Conservation (phyloP, 2,797 vertebrate species). For the Galagoides demidoff region DNA sequence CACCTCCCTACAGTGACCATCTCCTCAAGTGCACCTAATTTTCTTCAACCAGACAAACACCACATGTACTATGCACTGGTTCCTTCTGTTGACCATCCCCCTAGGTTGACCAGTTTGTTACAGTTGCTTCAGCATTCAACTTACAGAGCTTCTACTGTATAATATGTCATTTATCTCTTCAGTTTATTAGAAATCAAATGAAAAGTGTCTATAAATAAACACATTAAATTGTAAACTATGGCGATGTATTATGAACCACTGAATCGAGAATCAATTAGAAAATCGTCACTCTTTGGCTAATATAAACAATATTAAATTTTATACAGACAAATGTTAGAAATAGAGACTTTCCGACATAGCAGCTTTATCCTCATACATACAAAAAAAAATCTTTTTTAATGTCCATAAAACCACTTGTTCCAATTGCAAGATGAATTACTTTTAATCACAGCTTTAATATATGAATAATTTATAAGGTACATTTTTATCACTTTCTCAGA, state of each 20-base stretch:
- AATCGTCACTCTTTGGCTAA: background rate
- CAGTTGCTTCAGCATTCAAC: too few relatives aligned
- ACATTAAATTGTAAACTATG: background rate
- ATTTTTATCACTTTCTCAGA: conserved; percentile 83
- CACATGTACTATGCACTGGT: too few relatives aligned
- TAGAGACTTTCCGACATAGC: background rate
- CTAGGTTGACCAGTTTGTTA: too few relatives aligned
- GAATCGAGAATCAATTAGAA: background rate
- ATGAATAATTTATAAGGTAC: background rate
- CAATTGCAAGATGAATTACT: background rate
- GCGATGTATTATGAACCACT: background rate
- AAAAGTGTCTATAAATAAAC: background rate
- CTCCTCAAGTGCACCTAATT: too few relatives aligned
- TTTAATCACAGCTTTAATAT: background rate
- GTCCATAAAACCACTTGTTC: background rate
- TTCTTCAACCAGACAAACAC: too few relatives aligned
- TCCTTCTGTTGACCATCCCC: too few relatives aligned
- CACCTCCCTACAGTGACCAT: too few relatives aligned
- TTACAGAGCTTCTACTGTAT: background rate
- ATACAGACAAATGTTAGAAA: background rate
- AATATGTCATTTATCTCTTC: background rate
- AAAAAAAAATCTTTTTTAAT: background rate
- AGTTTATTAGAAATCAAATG: background rate
- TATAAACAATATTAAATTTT: background rate
- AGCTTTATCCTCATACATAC: background rate